Evolutionary conservation across 2,888 invertebrate genomes (phyloP), one percentile per base, ranked within the genome.

Genomic region (Ditylenchus weischeri): DNA sequence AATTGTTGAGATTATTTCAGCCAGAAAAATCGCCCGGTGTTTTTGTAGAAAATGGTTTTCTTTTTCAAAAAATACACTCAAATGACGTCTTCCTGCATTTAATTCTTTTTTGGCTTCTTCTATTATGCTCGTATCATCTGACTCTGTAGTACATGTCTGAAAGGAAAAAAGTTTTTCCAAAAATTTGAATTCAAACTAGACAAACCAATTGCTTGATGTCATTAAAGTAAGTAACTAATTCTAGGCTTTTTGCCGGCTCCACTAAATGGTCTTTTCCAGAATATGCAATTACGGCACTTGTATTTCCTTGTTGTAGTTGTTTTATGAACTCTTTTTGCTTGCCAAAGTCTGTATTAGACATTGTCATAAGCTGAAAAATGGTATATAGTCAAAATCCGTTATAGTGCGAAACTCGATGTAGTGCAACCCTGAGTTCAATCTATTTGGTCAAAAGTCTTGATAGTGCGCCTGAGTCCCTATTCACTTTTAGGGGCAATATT

Each of bases 11-110:
- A 29, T 29, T 29, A 29, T 49, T 35, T 73, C 61, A 10, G 66
- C 71, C 43, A 73, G 64, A 19, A 73, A 50, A 35, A 60, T 54
- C 18, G 74, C 73, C 2, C 68, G 62, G 43, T 65, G 54, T 48
- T 74, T 74, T 61, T 74, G 74, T 8, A 76, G 64, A 73, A n/a
- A 74, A 66, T 74, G 74, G 6, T 71, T 73, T 36, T 74, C 74
- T 49, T 67, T 47, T 60, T 47, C n/a, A n/a, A 74, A 76, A 35
- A 64, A 62, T 5, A 73, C 65, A 21, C 59, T 49, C 11, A 71
- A 35, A 35, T 51, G 21, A 21, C 29, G 29, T 29, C 29, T 29
- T n/a, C 74, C 74, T 18, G 36, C 36, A 18, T 54, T 57, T 23
- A 74, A 15, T 65, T 47, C 73, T 11, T 35, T n/a, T 23, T 47